phyloP scores from a whole-genome alignment of 2,797 vertebrate genomes.

The Rhinella marina region DNA sequence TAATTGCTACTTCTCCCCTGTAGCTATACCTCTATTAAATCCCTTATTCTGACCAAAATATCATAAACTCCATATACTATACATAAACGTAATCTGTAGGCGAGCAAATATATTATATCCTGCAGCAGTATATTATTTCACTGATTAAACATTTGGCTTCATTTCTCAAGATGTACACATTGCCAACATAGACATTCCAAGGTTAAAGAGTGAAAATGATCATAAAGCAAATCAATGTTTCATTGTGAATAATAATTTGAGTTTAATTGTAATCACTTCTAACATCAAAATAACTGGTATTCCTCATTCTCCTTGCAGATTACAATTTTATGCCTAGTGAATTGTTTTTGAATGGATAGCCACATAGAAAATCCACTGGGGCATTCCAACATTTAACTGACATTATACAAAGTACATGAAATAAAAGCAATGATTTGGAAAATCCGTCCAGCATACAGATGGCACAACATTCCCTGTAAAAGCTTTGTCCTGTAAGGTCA shows the following conservation, averaged over 20 bases:
- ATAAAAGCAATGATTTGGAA: conserved; percentile 55
- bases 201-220: conserved; percentile 35
- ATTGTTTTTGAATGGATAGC: conserved; percentile 53
- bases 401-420: conserved; percentile 53
- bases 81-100: not conserved
- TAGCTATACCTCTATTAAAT: not conserved
- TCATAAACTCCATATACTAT: not conserved
- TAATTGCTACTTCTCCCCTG: too few species aligned
- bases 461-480: conserved; percentile 51
- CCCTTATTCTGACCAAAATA: not conserved
- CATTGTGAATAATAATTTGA: conserved; percentile 49
- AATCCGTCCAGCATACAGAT: conserved; percentile 51
- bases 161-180: not conserved
- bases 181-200: conserved; percentile 14
- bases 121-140: not conserved
- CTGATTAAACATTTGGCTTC: not conserved
- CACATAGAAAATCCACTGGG: conserved; percentile 53
- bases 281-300: conserved; percentile 56
- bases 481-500: conserved; percentile 49
- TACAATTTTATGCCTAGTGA: conserved; percentile 59
- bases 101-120: not conserved
- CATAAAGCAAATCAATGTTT: conserved; percentile 38
- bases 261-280: conserved; percentile 52
- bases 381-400: conserved; percentile 53
- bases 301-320: conserved; percentile 57